Percentiles rank a stretch among this genome's conserved stretches.
Evolutionary conservation across 2,113 vertebrate species (phyloP).

Genomic region (Cynocephalus volans): DNA sequence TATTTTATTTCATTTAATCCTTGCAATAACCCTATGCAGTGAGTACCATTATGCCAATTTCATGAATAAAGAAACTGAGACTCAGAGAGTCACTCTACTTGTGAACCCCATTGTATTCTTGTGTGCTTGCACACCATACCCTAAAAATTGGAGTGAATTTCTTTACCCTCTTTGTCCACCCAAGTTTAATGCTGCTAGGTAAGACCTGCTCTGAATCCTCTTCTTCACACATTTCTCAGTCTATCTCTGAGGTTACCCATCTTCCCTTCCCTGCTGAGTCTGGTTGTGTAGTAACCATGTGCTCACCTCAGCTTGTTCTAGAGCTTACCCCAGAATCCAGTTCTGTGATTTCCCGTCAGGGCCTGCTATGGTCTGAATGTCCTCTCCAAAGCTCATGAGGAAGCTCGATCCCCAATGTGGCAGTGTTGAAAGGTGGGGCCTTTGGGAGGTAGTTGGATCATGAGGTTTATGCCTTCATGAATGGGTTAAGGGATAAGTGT

Average conservation of each 20-base stretch:
- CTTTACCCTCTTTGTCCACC: neutral
- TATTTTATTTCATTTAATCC: neutral
- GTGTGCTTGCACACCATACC: neutral
- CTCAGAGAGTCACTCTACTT: neutral
- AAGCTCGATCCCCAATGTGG: too few species aligned
- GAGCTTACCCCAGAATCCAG: neutral
- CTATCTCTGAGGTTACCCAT: neutral
- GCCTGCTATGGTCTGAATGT: too few species aligned
- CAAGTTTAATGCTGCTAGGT: neutral
- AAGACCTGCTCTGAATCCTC: neutral
- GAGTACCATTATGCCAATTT: neutral
- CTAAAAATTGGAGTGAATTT: neutral
- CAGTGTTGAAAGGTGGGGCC: too few species aligned
- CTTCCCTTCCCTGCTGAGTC: neutral
- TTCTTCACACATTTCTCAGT: neutral
- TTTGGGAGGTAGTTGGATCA: too few species aligned
- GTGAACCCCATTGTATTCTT: neutral
- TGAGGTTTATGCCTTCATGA: too few species aligned
- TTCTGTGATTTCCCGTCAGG: neutral
- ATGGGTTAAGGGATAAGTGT: too few species aligned
- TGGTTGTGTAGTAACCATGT: neutral
- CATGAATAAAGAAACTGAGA: neutral
- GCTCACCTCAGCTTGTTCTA: neutral
- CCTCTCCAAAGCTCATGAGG: too few species aligned
- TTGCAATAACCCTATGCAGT: neutral